Evolutionary conservation across 2,888 invertebrate species (phyloP), one percentile per base, ranked within the genome.

Genomic region (Teinopalpus imperialis): DNA sequence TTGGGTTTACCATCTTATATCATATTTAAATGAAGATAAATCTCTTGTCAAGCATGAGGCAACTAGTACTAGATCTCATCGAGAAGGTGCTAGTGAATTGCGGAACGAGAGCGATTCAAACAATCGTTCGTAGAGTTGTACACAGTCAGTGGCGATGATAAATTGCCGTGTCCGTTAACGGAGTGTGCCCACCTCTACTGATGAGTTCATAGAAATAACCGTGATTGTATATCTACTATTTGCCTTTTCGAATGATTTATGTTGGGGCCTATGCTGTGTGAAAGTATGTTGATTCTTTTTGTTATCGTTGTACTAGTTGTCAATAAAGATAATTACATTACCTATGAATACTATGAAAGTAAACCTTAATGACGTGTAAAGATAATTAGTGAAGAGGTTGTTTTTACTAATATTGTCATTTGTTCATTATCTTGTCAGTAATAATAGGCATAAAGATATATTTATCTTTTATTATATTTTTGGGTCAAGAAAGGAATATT

Each of bases 81-180:
- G 26, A 30, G 16, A 9, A 21, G 21, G 24, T 30, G 5, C 10
- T 24, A 29, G 50, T 21, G 52, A 52, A 51, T 57, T 43, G 52
- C 49, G 54, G 63, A 64, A 67, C 63, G 61, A 69, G 66, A 64
- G 63, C 51, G 59, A 44, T 54, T 64, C 61, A 66, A 69, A 69
- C 62, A 63, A 60, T 37, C 24, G 54, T 72, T 72, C 68, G 62
- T 53, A 59, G 67, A 71, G 68, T 60, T 61, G 59, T 54, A 59
- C 46, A 44, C 64, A 62, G 62, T 57, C 50, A 59, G 39, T 53
- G 56, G 53, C 53, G 54, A 53, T 69, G 69, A 72, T 68, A 73
- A 74, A 76, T 76, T 69, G 69, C 54, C 48, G 54, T 62, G 63
- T 66, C 63, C 63, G 63, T 56, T 47, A 32, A 10, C 36, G 9